A percentile compares a stretch with the other conserved stretches of the same genome.
These are phyloP conservation scores for Tretioscincus oriximinensis DNA, from an alignment of 2,113 vertebrate genomes.

Conservation along the genomic window DNA sequence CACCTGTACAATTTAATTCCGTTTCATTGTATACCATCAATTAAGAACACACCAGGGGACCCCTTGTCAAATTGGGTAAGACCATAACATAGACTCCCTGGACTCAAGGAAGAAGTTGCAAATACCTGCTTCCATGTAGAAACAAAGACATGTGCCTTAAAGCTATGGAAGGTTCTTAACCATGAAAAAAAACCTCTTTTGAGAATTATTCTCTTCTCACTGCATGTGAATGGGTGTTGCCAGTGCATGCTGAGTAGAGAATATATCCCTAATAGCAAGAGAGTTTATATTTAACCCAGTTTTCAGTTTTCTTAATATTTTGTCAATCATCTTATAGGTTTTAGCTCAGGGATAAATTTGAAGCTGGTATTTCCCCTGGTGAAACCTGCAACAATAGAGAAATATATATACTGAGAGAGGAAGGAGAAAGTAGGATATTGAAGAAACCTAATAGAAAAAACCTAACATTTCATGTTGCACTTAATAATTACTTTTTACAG, in stretches of 20 bases:
- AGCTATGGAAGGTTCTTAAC: slow-evolving; percentile 56
- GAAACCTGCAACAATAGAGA: slow-evolving; percentile 64
- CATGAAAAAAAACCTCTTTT: slow-evolving; percentile 54
- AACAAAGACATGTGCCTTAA: slow-evolving; percentile 41
- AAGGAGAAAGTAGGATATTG: slow-evolving; percentile 61
- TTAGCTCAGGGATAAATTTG: slow-evolving; percentile 74
- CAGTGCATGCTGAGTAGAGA: slow-evolving; percentile 43
- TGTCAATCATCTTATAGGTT: slow-evolving; percentile 69
- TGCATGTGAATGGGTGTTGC: slow-evolving; percentile 43
- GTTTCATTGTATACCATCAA: slow-evolving; percentile 13
- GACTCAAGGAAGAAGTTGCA: slow-evolving; percentile 49
- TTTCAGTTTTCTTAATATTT: slow-evolving; percentile 70
- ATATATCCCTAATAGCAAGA: slow-evolving; percentile 51
- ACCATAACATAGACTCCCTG: not conserved
- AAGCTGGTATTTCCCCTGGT: slow-evolving; percentile 65
- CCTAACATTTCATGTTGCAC: slow-evolving; percentile 63
- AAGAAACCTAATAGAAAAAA: slow-evolving; percentile 70
- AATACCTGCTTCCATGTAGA: slow-evolving; percentile 37
- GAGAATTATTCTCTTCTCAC: slow-evolving; percentile 48
- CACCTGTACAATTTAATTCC: slow-evolving; percentile 33
- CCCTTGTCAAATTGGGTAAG: not conserved
- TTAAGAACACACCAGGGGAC: slow-evolving; percentile 5
- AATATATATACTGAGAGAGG: slow-evolving; percentile 53
- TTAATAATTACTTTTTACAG: slow-evolving; percentile 68
- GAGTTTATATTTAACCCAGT: slow-evolving; percentile 62